Evolutionary conservation across 2,888 invertebrate species (phyloP).

Genomic region (Buathra laborator): DNA sequence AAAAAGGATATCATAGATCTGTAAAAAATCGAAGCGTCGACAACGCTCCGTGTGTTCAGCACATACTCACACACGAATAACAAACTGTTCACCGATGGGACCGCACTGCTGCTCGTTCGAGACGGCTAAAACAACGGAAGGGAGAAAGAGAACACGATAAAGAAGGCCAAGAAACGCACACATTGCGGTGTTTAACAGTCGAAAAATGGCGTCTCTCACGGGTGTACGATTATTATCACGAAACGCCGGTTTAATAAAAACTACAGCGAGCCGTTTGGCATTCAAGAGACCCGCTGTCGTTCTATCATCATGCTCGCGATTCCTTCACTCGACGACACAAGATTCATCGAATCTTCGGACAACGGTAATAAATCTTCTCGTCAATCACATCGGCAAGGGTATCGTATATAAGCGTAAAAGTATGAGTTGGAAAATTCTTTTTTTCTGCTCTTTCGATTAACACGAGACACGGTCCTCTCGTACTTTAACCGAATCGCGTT

Average conservation of each 20-base stretch:
- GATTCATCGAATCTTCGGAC: slow-evolving; percentile 57
- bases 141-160: not conserved
- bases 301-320: slow-evolving; percentile 67
- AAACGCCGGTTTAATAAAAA: slow-evolving; percentile 78
- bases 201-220: slow-evolving; percentile 81
- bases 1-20: not conserved
- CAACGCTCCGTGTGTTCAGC: not conserved
- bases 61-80: not conserved
- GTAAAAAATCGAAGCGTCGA: not conserved
- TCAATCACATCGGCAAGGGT: not conserved
- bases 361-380: slow-evolving; percentile 38
- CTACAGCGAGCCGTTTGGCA: slow-evolving; percentile 72
- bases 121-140: slow-evolving; percentile 7
- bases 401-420: not conserved
- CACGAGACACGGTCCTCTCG: not conserved
- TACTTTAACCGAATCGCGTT: slow-evolving; percentile 22
- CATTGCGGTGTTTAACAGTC: slow-evolving; percentile 26
- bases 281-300: slow-evolving; percentile 55
- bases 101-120: not conserved
- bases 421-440: not conserved
- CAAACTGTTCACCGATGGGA: not conserved
- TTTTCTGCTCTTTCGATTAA: not conserved
- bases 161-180: slow-evolving; percentile 23
- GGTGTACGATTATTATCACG: slow-evolving; percentile 79
- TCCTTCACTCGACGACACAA: slow-evolving; percentile 72